A percentile compares a stretch with the other conserved stretches of the same genome.
These are phyloP conservation scores for Xylophagus ater DNA, from an alignment of 2,888 invertebrate genomes.

Conservation along the genomic window DNA sequence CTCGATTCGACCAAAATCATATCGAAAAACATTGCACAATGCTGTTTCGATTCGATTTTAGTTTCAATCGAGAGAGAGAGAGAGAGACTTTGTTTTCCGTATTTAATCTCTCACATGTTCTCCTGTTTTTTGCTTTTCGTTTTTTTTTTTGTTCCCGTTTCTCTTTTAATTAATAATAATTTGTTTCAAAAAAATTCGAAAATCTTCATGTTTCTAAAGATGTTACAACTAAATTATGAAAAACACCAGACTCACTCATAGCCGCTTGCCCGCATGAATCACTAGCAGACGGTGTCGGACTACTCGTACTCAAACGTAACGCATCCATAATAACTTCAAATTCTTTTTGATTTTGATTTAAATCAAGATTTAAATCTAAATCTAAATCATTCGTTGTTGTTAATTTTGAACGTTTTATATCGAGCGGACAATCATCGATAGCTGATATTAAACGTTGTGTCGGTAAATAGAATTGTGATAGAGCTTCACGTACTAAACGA, in stretches of 20 bases:
- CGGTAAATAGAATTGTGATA: conserved; percentile 60
- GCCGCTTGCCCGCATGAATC: conserved; percentile 55
- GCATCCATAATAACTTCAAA: conserved; percentile 42
- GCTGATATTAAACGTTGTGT: conserved; percentile 56
- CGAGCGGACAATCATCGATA: conserved; percentile 49
- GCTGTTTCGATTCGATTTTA: no score
- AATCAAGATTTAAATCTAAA: conserved; percentile 31
- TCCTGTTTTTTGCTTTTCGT: no score
- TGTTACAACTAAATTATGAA: conserved; percentile 38
- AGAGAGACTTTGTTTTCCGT: no score
- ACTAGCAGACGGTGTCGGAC: conserved; percentile 30
- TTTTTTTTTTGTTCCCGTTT: no score
- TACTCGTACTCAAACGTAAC: conserved; percentile 34
- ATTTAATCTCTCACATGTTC: no score
- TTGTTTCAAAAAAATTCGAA: conserved; percentile 18
- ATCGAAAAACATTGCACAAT: no score
- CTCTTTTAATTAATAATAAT: no score
- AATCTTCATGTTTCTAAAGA: conserved; percentile 40
- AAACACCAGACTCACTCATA: conserved; percentile 44
- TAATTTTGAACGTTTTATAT: conserved; percentile 22
- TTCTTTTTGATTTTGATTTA: conserved; percentile 40
- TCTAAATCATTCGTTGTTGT: conserved; percentile 21
- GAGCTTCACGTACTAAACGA: conserved; percentile 55
- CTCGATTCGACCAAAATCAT: no score
- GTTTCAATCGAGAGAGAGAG: no score